Evolutionary conservation across 2,888 invertebrate species (phyloP), one percentile per base, ranked within the genome.

Genomic region (Pseudanteris insignis): DNA sequence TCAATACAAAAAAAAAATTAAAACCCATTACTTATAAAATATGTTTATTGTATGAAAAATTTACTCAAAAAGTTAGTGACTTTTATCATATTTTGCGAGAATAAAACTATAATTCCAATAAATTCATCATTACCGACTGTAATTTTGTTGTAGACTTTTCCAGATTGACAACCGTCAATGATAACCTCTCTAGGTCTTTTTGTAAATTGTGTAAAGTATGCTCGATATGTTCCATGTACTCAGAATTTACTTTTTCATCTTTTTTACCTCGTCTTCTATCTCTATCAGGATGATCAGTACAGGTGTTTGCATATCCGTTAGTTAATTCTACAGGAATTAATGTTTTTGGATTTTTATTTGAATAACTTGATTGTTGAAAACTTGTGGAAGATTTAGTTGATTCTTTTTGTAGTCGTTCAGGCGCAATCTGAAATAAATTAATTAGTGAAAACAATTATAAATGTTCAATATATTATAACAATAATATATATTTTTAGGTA

Each of bases 221-320:
- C 7, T 82, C 75, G 33, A 85, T 78, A 67, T 84, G 83, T 63
- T 80, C 78, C 7, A 82, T 77, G 48, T 84, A 81, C 67, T 84
- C 84, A 4, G 66, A 66, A 43, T 68, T 72, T 1, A 37, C 47
- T 44, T 69, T 70, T 2, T 75, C 75, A 4, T 76, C 74, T 26
- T 69, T 72, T 33, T 73, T 77, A 7, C 55, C 68, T 43, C 75
- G 66, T 29, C 70, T 59, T 65, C 73, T 67, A 44, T 70, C 68
- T 43, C 70, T 70, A 2, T 75, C 75, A 29, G 69, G 69, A 18
- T 40, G 29, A 2, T 70, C 69, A 2, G 38, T 29, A 32, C 55
- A 53, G 66, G 67, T 70, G 28, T 74, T 73, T 7, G 58, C 47
- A 47, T 69, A 69, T 8, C 74, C 74, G 54, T 73, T 77, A 14